Conservation (phyloP, 1,140 invertebrate species). For the Hycleus phaleratus region DNA sequence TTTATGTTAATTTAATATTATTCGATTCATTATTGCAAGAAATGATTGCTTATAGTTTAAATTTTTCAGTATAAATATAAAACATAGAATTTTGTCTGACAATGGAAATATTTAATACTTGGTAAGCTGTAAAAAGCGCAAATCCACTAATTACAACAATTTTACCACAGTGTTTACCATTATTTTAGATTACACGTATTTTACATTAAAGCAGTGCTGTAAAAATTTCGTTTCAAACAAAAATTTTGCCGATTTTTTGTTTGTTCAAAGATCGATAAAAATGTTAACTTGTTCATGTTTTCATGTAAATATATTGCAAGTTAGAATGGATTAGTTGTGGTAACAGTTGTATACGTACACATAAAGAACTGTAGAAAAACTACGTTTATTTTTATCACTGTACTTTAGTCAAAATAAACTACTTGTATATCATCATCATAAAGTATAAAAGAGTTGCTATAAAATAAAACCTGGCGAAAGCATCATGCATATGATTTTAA, state of each 20-base stretch:
- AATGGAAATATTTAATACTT: too few relatives aligned
- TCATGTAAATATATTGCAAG: slow-evolving; percentile 3
- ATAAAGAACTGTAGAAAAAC: not conserved
- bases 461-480: slow-evolving; percentile 7
- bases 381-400: slow-evolving; percentile 4
- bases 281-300: not conserved
- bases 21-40: too few relatives aligned
- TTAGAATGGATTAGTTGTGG: not conserved
- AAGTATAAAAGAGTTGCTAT: slow-evolving; percentile 7
- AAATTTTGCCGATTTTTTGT: not conserved
- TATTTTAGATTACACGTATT: too few relatives aligned
- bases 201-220: too few relatives aligned
- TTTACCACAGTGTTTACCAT: too few relatives aligned
- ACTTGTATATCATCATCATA: slow-evolving; percentile 10
- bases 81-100: too few relatives aligned
- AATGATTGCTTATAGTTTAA: too few relatives aligned
- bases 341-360: not conserved
- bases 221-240: slow-evolving; percentile 1
- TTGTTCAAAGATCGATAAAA: too few relatives aligned
- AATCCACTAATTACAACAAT: too few relatives aligned
- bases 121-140: too few relatives aligned
- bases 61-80: too few relatives aligned
- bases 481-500: slow-evolving; percentile 3
- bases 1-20: too few relatives aligned
- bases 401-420: slow-evolving; percentile 10